Conservation (phyloP, 2,888 invertebrate species). For the Seira musarum region DNA sequence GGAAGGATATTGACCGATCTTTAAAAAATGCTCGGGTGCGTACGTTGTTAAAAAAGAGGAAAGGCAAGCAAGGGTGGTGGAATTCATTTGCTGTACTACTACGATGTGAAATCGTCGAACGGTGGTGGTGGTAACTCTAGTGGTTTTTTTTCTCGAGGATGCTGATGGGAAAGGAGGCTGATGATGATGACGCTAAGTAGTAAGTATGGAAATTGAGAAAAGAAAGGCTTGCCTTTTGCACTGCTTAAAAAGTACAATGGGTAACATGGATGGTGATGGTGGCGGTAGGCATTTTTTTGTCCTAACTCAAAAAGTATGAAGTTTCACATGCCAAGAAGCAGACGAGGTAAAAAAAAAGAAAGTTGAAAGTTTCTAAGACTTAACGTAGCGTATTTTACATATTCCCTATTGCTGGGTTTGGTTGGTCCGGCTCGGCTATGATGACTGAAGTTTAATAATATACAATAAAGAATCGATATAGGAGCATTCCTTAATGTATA, state of each 20-base stretch:
- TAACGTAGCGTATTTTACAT: neutral
- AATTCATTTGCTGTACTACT: conserved; percentile 67
- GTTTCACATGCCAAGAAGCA: neutral
- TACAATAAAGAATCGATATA: neutral
- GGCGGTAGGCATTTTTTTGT: neutral
- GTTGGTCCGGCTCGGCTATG: neutral
- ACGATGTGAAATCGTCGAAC: conserved; percentile 25
- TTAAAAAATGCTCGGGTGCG: conserved; percentile 23
- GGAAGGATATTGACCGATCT: conserved; percentile 55
- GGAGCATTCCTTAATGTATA: neutral
- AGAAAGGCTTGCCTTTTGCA: conserved; percentile 27
- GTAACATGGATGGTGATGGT: conserved; percentile 13
- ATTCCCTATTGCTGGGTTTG: too few species aligned
- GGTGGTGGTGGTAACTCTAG: conserved; percentile 21
- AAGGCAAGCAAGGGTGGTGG: conserved; percentile 56
- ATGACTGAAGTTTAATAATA: neutral
- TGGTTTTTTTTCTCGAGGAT: conserved; percentile 17
- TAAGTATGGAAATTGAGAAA: neutral
- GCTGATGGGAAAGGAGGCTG: conserved; percentile 58
- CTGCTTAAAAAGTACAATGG: conserved; percentile 26
- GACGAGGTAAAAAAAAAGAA: neutral
- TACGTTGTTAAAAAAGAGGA: conserved; percentile 10
- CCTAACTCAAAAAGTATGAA: neutral
- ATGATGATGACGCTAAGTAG: conserved; percentile 54
- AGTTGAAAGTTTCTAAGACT: neutral